Evolutionary conservation across 2,888 invertebrate species (phyloP), one percentile per base, ranked within the genome.

Genomic region (Drosophila falleni): DNA sequence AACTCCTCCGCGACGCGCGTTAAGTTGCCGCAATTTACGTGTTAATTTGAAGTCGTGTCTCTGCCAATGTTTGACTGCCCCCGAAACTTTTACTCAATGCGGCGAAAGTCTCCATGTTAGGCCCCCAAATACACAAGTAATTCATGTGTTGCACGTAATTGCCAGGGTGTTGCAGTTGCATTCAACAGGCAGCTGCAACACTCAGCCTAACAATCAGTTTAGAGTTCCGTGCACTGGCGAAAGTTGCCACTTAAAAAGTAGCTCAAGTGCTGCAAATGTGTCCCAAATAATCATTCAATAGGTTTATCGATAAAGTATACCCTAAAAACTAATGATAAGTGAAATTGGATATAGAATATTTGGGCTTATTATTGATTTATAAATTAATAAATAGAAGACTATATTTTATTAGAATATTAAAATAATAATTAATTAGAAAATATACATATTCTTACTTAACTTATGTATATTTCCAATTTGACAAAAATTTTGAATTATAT

Each of bases 21-120:
- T 84, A 86, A 86, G 66, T 83, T 71, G 83, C 76, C 59, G 86
- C 84, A 84, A 84, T 84, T 84, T 84, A 84, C 84, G 88, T 84
- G 88, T 84, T 84, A 88, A 84, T 84, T 84, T 84, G 64, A 70
- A 88, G 67, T 84, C 84, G 88, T 87, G 84, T 80, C 80, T 82
- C 65, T 79, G 68, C 71, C 69, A 87, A 81, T 84, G 77, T 76
- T 76, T 71, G 50, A 51, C 61, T 67, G 73, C 67, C 75, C 75
- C 70, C 59, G 33, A 58, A 58, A 66, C 74, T 82, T 85, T 85
- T 81, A 82, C 74, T 74, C 60, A 19, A 49, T 63, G 58, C 61
- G 59, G 71, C 71, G 88, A 84, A 84, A 86, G 88, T 87, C 86
- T 68, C 53, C 15, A 35, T 33, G 6, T 11, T 31, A 37, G 46